Conservation (phyloP, 1,140 invertebrate genomes). For the Cyrtorhinus lividipennis region DNA sequence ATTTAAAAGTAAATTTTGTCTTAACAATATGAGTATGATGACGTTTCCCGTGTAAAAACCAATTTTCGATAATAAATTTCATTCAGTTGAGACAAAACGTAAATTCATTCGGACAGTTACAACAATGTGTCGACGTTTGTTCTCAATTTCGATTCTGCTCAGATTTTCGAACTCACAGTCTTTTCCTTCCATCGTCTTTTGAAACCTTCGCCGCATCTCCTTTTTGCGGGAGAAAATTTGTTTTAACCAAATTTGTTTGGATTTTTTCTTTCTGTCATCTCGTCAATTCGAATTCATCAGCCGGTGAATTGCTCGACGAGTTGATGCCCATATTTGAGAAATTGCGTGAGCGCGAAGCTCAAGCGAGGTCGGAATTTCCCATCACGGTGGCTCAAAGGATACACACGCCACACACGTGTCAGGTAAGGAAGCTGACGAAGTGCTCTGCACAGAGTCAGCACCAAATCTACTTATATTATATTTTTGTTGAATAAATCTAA, state of each 20-base stretch:
- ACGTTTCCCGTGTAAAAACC: too few species aligned
- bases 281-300: conserved; percentile 40
- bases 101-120: too few species aligned
- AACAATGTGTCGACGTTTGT: too few species aligned
- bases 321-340: conserved; percentile 87
- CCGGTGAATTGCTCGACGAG: conserved; percentile 82
- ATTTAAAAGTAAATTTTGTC: too few species aligned
- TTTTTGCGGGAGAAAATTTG: neutral
- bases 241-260: neutral
- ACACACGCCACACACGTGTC: conserved; percentile 11
- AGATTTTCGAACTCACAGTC: too few species aligned
- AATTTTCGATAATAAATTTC: too few species aligned
- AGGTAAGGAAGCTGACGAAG: neutral
- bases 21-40: too few species aligned
- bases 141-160: too few species aligned
- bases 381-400: conserved; percentile 47
- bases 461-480: neutral
- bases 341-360: conserved; percentile 70
- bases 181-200: neutral
- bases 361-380: conserved; percentile 57
- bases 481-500: neutral
- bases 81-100: too few species aligned
- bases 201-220: neutral
- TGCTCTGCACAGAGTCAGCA: neutral
- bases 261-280: conserved; percentile 26